Base-by-base conservation (phyloP, 2,797 vertebrate genomes). In the Aeoliscus strigatus region DNA sequence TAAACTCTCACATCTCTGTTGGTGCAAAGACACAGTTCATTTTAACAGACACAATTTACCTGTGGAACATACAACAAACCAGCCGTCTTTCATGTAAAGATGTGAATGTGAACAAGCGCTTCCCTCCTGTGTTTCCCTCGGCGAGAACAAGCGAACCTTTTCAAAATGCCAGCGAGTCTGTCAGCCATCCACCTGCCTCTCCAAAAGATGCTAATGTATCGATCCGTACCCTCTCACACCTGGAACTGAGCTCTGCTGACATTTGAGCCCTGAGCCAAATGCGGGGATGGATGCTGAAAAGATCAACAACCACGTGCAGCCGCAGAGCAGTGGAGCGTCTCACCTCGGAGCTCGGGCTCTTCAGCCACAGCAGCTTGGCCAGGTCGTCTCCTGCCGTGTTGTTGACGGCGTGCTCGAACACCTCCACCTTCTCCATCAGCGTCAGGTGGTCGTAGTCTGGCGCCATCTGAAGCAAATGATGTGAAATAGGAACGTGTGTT, bases 371-470 rank as follows among this genome's bases (percentile, higher is more conserved):
- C 12, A 99, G 88, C 53, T 97, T 98, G 70, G 96, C 93, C 53
- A 99, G 90, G 75, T 99, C 96, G 0, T 99, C 96, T 3, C 96
- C 96, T 0, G 96, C 96, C 0, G 96, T 99, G 79, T 99, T 99
- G 67, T 97, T 98, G 53, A 98, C 96, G 0, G 96, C 96, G 0
- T 99, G 96, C 45, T 99, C 96, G 44, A 99, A 99, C 62, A 99
- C 96, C 78, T 99, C 96, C 12, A 99, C 96, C 70, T 99, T 99
- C 88, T 99, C 96, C 96, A 99, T 97, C 71, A 99, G 88, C 0
- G 96, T 99, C 69, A 99, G 82, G 79, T 99, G 96, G 68, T 99
- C 96, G 1, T 99, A 99, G 86, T 99, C 96, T 0, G 96, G 96
- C 37, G 96, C 96, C 96, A 99, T 99, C 96, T 99, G 61, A 29